Percentiles rank a stretch among this genome's conserved stretches.
Conservation (phyloP, 2,113 vertebrate species). For the Mungos mungo region DNA sequence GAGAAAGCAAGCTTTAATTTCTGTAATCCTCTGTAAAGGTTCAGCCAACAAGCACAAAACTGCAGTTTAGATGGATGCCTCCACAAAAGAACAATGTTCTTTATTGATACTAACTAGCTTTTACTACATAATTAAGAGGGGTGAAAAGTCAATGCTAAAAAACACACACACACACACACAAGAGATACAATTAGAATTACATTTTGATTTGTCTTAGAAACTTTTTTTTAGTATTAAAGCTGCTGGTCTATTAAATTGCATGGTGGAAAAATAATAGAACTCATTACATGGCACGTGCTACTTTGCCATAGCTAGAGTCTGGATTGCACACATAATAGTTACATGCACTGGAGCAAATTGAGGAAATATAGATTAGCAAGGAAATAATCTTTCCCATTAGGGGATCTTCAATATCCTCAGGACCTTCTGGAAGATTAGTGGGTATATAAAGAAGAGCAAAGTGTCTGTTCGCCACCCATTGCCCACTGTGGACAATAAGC, state of each 20-base stretch:
- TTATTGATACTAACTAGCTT: background rate
- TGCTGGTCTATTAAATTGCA: slow-evolving; percentile 71
- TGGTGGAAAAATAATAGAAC: slow-evolving; percentile 52
- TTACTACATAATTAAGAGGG: background rate
- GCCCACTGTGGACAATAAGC: background rate
- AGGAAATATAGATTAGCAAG: background rate
- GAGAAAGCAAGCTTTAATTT: background rate
- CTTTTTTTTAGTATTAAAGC: slow-evolving; percentile 48
- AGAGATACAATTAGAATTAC: slow-evolving; percentile 1
- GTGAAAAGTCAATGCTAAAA: background rate
- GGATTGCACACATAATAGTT: background rate
- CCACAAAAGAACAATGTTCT: background rate
- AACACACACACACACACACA: background rate
- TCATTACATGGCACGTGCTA: slow-evolving; percentile 11
- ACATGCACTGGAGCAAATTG: background rate
- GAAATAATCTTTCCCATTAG: slow-evolving; percentile 12
- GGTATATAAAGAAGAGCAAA: background rate
- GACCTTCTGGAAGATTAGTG: background rate
- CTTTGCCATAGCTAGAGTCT: slow-evolving; percentile 43
- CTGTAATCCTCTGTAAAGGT: background rate
- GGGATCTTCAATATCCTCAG: background rate
- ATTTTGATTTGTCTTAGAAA: slow-evolving; percentile 50
- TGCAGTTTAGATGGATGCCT: background rate
- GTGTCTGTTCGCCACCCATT: background rate
- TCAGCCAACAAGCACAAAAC: background rate